Evolutionary conservation across 2,888 invertebrate species (phyloP), one percentile per base, ranked within the genome.

Genomic region (Cerceris rybyensis): DNA sequence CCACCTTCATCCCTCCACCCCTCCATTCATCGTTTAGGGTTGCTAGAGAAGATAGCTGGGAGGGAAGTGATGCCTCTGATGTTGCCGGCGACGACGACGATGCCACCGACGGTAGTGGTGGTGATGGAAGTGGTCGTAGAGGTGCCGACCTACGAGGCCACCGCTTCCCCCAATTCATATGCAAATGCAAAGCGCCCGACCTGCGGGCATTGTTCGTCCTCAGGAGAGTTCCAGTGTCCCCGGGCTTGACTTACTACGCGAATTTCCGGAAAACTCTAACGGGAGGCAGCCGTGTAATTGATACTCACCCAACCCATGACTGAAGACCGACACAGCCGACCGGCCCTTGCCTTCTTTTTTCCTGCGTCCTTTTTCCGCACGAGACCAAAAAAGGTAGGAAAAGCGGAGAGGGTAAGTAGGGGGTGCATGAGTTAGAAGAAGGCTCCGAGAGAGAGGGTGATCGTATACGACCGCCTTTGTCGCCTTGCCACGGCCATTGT

Each of bases 221-320:
- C 63, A 86, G 76, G 85, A 83, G 86, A 74, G 85, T 87, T 84
- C 85, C 87, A 85, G 85, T 89, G 89, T 91, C 87, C 89, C 87
- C 85, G 75, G 86, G 86, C 90, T 90, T 90, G 90, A 91, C 91
- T 92, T 91, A 92, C 91, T 91, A 90, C 88, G 85, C 87, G 91
- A 91, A 91, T 91, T 92, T 92, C 91, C 91, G 89, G 91, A 89
- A 92, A 92, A 92, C 89, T 91, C 88, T 80, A 87, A 85, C 89
- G 83, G 82, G 85, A 72, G 80, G 82, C 81, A 86, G 73, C 86
- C 86, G 82, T 90, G 90, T 91, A 91, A 92, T 92, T 91, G 91
- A 92, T 91, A 91, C 89, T 89, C 89, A 85, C 84, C 73, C 83
- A 59, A 41, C 50, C 57, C 64, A 14, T 7, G 55, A 14, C 14